A percentile compares a stretch with the other conserved stretches of the same genome.
Evolutionary conservation across 2,888 invertebrate species (phyloP).

Genomic region (Hylaea fasciaria): DNA sequence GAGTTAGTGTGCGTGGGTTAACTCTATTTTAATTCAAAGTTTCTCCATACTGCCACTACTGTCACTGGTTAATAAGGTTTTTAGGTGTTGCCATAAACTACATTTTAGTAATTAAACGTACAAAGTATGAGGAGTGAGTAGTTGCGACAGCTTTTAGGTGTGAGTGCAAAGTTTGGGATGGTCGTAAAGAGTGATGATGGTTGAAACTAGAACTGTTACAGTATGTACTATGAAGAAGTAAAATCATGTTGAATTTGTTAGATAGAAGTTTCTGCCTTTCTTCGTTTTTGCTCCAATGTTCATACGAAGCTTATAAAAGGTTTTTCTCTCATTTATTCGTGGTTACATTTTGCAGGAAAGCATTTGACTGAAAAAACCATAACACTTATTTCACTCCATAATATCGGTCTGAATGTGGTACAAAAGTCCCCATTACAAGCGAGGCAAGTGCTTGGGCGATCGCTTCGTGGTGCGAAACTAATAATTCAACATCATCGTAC

Average conservation of each 20-base stretch:
- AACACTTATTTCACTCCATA: too few species aligned
- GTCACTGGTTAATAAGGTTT: constrained; percentile 39
- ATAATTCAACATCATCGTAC: too few species aligned
- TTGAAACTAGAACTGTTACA: not conserved
- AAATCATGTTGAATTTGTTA: not conserved
- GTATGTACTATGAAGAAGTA: not conserved
- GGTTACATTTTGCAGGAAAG: too few species aligned
- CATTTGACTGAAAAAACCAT: too few species aligned
- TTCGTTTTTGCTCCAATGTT: too few species aligned
- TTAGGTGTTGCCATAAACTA: constrained; percentile 44
- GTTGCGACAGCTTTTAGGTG: constrained; percentile 14
- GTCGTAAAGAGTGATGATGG: constrained; percentile 3
- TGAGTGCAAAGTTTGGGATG: constrained; percentile 16
- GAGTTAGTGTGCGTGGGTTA: not conserved
- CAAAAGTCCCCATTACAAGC: too few species aligned
- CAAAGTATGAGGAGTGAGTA: constrained; percentile 33
- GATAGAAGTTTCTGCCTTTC: not conserved
- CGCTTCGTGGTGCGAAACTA: too few species aligned
- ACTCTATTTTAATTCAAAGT: not conserved
- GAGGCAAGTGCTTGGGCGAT: too few species aligned
- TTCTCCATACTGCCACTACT: constrained; percentile 2
- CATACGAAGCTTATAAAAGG: too few species aligned
- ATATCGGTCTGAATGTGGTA: too few species aligned
- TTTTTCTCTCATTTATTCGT: too few species aligned
- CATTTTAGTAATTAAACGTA: constrained; percentile 43